Base-by-base conservation (phyloP, 2,888 invertebrate species). In the Ormyrus nitidulus region DNA sequence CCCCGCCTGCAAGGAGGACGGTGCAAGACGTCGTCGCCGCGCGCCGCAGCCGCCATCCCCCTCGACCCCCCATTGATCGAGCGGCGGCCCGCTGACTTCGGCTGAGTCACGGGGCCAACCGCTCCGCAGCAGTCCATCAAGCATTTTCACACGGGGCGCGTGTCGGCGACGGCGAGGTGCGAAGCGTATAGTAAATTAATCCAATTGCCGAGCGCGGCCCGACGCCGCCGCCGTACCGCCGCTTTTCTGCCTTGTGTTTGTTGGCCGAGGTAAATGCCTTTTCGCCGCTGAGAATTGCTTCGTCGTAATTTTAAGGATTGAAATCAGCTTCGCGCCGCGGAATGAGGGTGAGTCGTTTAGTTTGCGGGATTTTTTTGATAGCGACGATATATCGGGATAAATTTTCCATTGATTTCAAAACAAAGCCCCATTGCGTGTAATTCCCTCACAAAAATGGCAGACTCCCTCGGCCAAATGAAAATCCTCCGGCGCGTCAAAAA, bases 71-170 rank as follows among this genome's bases (percentile, higher is more conserved):
- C 77, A 81, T 79, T 76, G 82, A 81, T 75, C 74, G 68, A 19
- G 61, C 61, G 5, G 19, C 73, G 51, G 62, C 77, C 19, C 19
- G 69, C 69, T 58, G 68, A 76, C 68, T 72, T 83, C 78, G 80
- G 83, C 84, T 84, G 84, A 84, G 82, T 85, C 84, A 84, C 80
- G 80, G 79, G 68, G 79, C 81, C 74, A 58, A 9, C 3, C 6
- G 6, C 8, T 6, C 8, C 53, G 19, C 19, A 19, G 4, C 49
- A 72, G 79, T 82, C 75, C 83, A 80, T 83, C 84, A 72, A 84
- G 82, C 81, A 82, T 83, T 83, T 84, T 84, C 84, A 84, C 84
- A 83, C 84, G 74, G 46, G 44, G 77, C 11, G 65, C 65, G 65
- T 44, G 69, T 34, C 68, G 66, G 13, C 46, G 6, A 19, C 19